phyloP scores from a whole-genome alignment of 2,113 vertebrate genomes.

The Aptenodytes forsteri region DNA sequence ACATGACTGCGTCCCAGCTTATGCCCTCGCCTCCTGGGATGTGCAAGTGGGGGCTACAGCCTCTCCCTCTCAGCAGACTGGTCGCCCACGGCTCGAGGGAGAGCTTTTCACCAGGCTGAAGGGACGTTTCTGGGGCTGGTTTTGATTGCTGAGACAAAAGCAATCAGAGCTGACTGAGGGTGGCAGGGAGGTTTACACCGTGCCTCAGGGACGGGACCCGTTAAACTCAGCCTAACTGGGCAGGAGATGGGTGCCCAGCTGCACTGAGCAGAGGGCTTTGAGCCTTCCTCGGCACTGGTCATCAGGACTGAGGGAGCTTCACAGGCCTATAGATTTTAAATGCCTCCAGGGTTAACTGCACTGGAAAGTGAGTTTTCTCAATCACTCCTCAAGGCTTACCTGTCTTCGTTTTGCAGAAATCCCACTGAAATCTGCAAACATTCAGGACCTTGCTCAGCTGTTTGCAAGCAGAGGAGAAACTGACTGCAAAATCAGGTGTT shows the following conservation, averaged over 20 bases:
- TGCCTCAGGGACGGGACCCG: fast-evolving
- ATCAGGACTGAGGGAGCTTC: background rate
- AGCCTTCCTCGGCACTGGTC: background rate
- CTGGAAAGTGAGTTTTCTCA: background rate
- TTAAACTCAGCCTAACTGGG: background rate
- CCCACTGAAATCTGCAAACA: background rate
- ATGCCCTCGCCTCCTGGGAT: too few species aligned
- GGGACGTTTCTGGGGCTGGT: background rate
- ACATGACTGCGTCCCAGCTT: background rate
- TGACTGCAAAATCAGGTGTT: background rate
- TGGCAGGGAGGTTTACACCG: background rate
- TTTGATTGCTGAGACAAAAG: background rate
- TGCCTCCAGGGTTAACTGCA: background rate
- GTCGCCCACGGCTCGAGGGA: fast-evolving
- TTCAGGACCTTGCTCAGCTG: background rate
- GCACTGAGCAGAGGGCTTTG: background rate
- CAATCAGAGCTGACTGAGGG: background rate
- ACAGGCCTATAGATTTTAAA: background rate
- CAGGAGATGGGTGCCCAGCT: background rate
- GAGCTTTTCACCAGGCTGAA: background rate
- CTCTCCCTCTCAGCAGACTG: background rate
- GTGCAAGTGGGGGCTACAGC: background rate
- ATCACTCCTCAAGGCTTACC: background rate
- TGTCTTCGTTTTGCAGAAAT: background rate
- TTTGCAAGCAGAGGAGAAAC: background rate